Evolutionary conservation across 2,888 invertebrate genomes (phyloP), one percentile per base, ranked within the genome.

Genomic region (Plagiodera versicolora): DNA sequence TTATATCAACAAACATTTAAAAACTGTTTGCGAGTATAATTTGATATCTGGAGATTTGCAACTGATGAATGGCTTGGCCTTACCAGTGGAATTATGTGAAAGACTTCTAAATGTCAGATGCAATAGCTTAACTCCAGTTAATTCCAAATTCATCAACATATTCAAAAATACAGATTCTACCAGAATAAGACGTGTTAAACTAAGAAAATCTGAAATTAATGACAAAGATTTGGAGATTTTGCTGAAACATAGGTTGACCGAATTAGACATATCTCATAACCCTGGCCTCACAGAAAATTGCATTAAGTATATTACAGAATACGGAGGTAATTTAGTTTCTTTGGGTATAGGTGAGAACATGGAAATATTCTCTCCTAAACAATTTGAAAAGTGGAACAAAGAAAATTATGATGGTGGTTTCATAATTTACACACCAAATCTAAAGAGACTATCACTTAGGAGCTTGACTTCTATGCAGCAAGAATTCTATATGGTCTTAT

Each of bases 261-360:
- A 90, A 65, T 80, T 96, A 50, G 90, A 92, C 68, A 82, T 95
- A 65, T 85, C 87, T 58, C 88, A 91, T 71, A 93, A 93, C 77
- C 83, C 85, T 64, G 84, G 85, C 65, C 80, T 94, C 47, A 87
- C 89, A 0, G 82, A 84, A 45, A 77, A 81, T 18, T 85, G 88
- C 18, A 83, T 94, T 63, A 84, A 87, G 61, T 81, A 85, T 58
- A 85, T 95, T 53, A 90, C 90, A 68, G 82, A 82, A 58, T 84
- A 89, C 75, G 88, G 90, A 35, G 83, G 86, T 63, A 89, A 88
- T 73, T 80, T 94, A 56, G 82, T 85, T 55, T 87, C 87, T 0
- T 79, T 95, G 14, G 87, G 88, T 69, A 83, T 94, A 70, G 91
- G 91, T 2, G 86, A 89, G 5, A 83, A 86, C 58, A 87, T 87